Conservation (phyloP, 2,888 invertebrate genomes). For the Trileptium ribeirensis region DNA sequence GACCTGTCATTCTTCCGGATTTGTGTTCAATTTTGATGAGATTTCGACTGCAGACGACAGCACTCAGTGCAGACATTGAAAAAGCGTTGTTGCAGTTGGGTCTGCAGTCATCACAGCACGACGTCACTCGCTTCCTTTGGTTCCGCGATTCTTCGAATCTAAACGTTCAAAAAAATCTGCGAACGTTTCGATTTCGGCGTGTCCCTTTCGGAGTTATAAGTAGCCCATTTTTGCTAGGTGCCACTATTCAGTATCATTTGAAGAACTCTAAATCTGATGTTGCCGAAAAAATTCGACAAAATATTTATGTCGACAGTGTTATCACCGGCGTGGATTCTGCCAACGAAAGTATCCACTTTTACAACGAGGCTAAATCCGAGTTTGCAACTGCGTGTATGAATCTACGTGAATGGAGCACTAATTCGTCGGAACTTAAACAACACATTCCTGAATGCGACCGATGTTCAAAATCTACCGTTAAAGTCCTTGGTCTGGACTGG, state of each 20-base stretch:
- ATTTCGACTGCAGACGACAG: no score
- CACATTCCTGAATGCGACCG: neutral
- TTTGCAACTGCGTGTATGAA: slow-evolving; percentile 24
- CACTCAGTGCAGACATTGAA: no score
- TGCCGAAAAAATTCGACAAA: slow-evolving; percentile 14
- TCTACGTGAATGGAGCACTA: slow-evolving; percentile 20
- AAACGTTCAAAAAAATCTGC: slow-evolving; percentile 28
- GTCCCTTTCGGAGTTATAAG: slow-evolving; percentile 35
- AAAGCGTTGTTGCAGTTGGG: no score
- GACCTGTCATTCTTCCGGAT: no score
- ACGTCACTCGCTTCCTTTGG: no score
- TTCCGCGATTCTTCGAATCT: no score
- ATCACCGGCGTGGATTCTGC: neutral
- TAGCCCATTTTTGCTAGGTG: slow-evolving; percentile 31
- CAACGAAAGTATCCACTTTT: slow-evolving; percentile 15
- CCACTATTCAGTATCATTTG: slow-evolving; percentile 12
- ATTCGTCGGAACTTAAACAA: neutral
- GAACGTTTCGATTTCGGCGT: slow-evolving; percentile 30
- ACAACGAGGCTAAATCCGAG: slow-evolving; percentile 24
- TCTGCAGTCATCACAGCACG: no score
- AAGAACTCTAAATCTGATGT: neutral
- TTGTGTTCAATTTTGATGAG: no score
- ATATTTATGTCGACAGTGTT: slow-evolving; percentile 35
- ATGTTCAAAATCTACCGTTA: neutral
- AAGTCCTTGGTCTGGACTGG: slow-evolving; percentile 14